Conservation (phyloP, 1,140 invertebrate genomes). For the Ceratoteleas bidentatus region DNA sequence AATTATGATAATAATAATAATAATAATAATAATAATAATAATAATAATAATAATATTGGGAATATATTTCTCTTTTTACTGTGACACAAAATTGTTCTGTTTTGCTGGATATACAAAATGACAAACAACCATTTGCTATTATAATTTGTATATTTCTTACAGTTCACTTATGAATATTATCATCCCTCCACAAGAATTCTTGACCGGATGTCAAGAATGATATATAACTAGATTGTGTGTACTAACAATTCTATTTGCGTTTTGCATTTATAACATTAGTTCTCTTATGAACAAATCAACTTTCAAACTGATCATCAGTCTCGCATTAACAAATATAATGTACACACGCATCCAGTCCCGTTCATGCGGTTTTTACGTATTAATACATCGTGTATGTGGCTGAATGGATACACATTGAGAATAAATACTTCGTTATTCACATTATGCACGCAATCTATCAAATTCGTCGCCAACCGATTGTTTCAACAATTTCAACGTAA, state of each 20-base stretch:
- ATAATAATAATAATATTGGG: too few relatives aligned
- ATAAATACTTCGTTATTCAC: slow-evolving; percentile 77
- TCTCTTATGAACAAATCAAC: slow-evolving; percentile 63
- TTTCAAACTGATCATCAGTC: slow-evolving; percentile 51
- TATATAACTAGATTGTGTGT: slow-evolving; percentile 58
- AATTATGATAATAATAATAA: too few relatives aligned
- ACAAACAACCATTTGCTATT: slow-evolving; percentile 28
- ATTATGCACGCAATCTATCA: slow-evolving; percentile 48
- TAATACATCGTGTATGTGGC: slow-evolving; percentile 55
- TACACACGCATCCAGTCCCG: slow-evolving; percentile 33
- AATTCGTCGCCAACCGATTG: slow-evolving; percentile 42
- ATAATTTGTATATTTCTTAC: slow-evolving; percentile 68
- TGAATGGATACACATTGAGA: slow-evolving; percentile 68
- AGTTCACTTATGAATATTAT: slow-evolving; percentile 69
- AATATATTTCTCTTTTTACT: too few relatives aligned
- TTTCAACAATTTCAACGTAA: slow-evolving; percentile 44
- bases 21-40: too few relatives aligned
- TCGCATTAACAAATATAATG: too few relatives aligned
- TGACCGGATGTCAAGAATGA: slow-evolving; percentile 59
- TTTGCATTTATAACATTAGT: slow-evolving; percentile 65
- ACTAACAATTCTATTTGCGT: slow-evolving; percentile 58
- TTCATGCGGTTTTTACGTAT: slow-evolving; percentile 34
- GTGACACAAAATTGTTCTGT: too few relatives aligned
- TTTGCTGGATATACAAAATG: too few relatives aligned
- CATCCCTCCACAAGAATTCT: slow-evolving; percentile 64